Base-by-base conservation (phyloP, 2,888 invertebrate genomes). In the Drosophila multiciliata region DNA sequence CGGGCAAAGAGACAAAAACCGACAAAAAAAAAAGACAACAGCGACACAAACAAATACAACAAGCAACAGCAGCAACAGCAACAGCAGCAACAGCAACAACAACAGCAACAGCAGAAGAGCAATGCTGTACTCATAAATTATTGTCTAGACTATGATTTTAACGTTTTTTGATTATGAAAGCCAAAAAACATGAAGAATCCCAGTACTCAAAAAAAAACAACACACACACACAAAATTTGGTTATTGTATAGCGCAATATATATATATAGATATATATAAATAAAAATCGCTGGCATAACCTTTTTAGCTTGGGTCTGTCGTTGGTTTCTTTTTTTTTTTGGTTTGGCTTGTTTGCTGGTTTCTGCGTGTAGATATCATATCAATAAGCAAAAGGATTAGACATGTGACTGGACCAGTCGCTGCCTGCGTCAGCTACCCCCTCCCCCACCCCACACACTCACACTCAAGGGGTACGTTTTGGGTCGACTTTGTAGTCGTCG, bases 71-170 rank as follows among this genome's bases (percentile, higher is more conserved):
- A 40, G 29, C 29, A 29, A 1, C 26, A 26, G 2, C 29, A 29
- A 11, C 42, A 42, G 1, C 42, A 42, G n/a, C 35, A 35, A 5
- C 35, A 35, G 11, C 38, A 40, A 1, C 40, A n/a, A 5, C 42
- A 42, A n/a, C 40, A 66, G 36, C 52, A 73, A 66, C 61, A 66
- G 63, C 49, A 75, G 66, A 66, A 73, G 71, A 62, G 60, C 72
- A 55, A 60, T 60, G 57, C 75, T 65, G 66, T 73, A 78, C 92
- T 92, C 92, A 92, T 91, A 91, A 91, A 91, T 92, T 92, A 91
- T 91, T 91, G 92, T 91, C 91, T 91, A 91, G 91, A 91, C 91
- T 91, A 92, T 91, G 92, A 91, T 91, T 91, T 91, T 91, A 92
- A 92, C 91, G 91, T 92, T 91, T 92, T 91, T 91, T 91, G 91